Conservation (phyloP, 2,797 vertebrate genomes). For the Microctenopoma steveboyesi region DNA sequence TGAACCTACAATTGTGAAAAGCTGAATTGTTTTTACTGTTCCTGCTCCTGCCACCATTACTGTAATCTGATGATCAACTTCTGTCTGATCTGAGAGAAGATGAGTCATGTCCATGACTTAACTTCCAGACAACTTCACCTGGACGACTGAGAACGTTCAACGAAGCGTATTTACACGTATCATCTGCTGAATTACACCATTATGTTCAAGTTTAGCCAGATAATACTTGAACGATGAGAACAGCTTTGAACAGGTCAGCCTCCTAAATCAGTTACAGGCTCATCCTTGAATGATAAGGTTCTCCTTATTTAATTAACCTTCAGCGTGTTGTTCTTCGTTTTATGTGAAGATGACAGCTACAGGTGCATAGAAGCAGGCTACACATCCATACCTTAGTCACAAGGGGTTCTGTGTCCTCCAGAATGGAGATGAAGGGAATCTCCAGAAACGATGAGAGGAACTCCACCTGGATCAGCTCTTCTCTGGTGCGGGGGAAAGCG, state of each 20-base stretch:
- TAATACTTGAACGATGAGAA: constrained; percentile 14
- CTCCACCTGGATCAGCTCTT: constrained; percentile 92
- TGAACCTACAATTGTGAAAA: constrained; percentile 5
- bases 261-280: constrained; percentile 40
- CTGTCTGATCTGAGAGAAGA: too few species aligned
- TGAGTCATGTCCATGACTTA: too few species aligned
- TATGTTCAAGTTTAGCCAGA: constrained; percentile 18
- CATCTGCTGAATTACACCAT: not conserved
- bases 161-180: too few species aligned
- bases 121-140: too few species aligned
- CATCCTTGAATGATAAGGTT: constrained; percentile 14
- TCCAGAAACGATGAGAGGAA: constrained; percentile 91
- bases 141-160: too few species aligned
- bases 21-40: not conserved
- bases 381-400: constrained; percentile 84
- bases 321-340: constrained; percentile 11
- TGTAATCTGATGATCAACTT: too few species aligned
- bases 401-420: constrained; percentile 87
- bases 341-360: constrained; percentile 39
- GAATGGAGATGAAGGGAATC: constrained; percentile 92
- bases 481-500: constrained; percentile 90
- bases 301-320: constrained; percentile 12
- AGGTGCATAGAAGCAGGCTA: constrained; percentile 27
- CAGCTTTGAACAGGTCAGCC: constrained; percentile 41
- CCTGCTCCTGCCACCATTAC: not conserved